phyloP scores from a whole-genome alignment of 1,140 invertebrate species.

The Chionoecetes opilio region DNA sequence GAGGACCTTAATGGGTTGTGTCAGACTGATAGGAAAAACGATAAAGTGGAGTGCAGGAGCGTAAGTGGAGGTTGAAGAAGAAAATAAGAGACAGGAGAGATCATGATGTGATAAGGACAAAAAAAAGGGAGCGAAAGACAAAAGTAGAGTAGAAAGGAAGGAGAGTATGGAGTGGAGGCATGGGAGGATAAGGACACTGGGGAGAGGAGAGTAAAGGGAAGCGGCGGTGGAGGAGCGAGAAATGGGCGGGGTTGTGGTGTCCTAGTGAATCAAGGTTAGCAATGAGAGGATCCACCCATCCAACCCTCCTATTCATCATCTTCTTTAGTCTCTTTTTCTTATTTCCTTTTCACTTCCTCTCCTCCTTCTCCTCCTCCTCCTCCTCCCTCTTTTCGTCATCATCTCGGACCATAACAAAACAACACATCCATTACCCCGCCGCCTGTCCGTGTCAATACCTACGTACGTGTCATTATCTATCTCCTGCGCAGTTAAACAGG shows the following conservation, averaged over 20 bases:
- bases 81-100: slow-evolving; percentile 8
- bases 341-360: background rate
- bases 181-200: no score
- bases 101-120: background rate
- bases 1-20: background rate
- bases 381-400: background rate
- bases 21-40: background rate
- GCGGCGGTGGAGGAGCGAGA: background rate
- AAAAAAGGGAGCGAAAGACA: background rate
- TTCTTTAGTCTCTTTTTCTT: background rate
- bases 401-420: background rate
- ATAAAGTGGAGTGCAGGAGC: background rate
- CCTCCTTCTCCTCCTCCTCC: background rate
- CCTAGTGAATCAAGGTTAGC: background rate
- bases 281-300: background rate
- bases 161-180: background rate
- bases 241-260: slow-evolving; percentile 7
- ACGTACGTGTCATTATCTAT: slow-evolving; percentile 1
- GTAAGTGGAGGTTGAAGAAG: slow-evolving; percentile 2
- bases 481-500: background rate
- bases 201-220: background rate
- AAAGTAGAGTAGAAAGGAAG: background rate
- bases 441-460: background rate
- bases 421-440: slow-evolving; percentile 31
- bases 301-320: background rate